Base-by-base conservation (phyloP, 2,797 vertebrate species). In the Schizopygopsis malacanthus region DNA sequence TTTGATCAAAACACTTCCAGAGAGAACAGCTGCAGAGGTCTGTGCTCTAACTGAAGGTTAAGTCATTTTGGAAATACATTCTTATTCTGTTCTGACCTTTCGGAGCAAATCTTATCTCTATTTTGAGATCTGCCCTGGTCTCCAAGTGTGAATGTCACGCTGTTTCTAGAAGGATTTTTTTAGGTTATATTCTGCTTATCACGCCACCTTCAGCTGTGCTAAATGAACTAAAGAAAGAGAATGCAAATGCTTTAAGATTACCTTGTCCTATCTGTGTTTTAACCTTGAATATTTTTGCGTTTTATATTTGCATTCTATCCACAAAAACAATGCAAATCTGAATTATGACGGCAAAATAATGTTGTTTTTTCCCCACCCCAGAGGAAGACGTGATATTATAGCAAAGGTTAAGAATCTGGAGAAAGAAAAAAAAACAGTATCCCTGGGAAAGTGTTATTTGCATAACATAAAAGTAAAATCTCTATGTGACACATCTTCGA, bases 11-110 rank as follows among this genome's bases (percentile, higher is more conserved):
- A 41, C 86, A 59, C 65, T 87, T 37, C 28, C 81, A 45, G 77
- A 41, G 83, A 50, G 61, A 82, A 72, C 12, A 43, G 84, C 71
- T 16, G 22, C 28, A 25, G 67, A 85, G 86, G 81, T 83, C 75
- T 81, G 67, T 54, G 70, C 76, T 78, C n/a, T n/a, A 65, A 81
- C 43, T 43, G 78, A 87, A 85, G 84, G 52, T 87, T 83, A 85
- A 82, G 61, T 85, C 76, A 71, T 63, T 85, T 86, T 65, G 47
- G 45, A 73, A 70, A 85, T 61, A 71, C 82, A 86, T 86, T 84
- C 79, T 83, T 56, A 84, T 84, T 82, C 84, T 81, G 82, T 39
- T 77, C 81, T 79, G 81, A 84, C 82, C 87, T 86, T 88, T 86
- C 15, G 7, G 37, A 54, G 78, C 71, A 81, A 77, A 85, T 83